A percentile compares a stretch with the other conserved stretches of the same genome.
Conservation (phyloP, 2,113 vertebrate species). For the Pelmatolapia mariae region DNA sequence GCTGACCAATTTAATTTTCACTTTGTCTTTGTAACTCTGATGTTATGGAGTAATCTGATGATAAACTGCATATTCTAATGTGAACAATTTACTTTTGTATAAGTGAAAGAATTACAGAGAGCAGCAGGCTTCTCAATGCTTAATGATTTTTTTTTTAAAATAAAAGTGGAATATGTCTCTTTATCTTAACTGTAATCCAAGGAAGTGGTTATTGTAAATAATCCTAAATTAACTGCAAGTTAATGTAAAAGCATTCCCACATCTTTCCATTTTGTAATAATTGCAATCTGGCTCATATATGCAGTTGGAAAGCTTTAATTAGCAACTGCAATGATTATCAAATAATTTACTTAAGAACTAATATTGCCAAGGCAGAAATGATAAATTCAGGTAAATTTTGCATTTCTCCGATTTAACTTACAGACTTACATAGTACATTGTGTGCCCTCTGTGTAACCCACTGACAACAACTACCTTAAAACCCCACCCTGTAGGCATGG, state of each 20-base stretch:
- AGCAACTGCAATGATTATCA: background rate
- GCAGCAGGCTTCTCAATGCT: background rate
- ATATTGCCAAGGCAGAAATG: background rate
- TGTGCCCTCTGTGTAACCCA: background rate
- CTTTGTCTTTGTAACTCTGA: background rate
- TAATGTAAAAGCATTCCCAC: constrained; percentile 1
- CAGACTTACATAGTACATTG: background rate
- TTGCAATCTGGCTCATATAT: background rate
- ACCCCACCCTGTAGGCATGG: constrained; percentile 43
- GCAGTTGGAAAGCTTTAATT: background rate
- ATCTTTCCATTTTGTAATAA: constrained; percentile 9
- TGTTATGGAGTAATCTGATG: background rate
- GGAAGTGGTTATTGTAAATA: constrained; percentile 39
- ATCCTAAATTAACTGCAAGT: constrained; percentile 4
- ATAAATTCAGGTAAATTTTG: background rate
- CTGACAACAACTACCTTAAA: constrained; percentile 37
- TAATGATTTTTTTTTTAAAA: background rate
- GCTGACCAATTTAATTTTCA: background rate
- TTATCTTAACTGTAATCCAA: constrained; percentile 31
- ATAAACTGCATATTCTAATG: background rate
- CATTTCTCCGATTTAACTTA: background rate
- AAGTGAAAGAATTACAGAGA: background rate
- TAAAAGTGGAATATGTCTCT: constrained; percentile 37
- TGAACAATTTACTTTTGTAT: background rate
- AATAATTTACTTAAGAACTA: background rate